Percentiles rank a stretch among this genome's conserved stretches.
These are phyloP conservation scores for Chloropsis hardwickii DNA, from an alignment of 2,113 vertebrate genomes.

Conservation along the genomic window DNA sequence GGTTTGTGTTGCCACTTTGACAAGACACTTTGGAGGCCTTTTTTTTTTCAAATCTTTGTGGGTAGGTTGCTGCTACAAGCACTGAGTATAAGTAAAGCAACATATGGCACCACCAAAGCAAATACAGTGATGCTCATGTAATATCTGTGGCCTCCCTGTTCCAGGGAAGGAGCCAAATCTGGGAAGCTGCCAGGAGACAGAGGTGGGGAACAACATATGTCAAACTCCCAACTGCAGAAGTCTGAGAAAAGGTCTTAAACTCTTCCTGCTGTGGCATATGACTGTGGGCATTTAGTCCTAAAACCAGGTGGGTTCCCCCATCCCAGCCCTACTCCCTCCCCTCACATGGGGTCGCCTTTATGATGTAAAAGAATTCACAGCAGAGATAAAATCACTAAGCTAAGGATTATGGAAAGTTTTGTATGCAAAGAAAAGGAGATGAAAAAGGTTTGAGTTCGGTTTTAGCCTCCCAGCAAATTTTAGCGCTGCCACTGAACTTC, in stretches of 20 bases:
- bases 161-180: neutral
- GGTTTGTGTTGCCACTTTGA: neutral
- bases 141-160: neutral
- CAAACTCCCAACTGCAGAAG: neutral
- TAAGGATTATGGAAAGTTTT: neutral
- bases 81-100: neutral
- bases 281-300: accelerated
- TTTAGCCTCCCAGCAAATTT: neutral
- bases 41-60: neutral
- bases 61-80: neutral
- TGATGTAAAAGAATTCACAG: neutral
- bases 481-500: neutral
- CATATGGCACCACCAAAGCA: neutral
- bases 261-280: neutral
- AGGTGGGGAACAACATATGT: neutral
- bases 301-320: neutral
- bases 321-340: neutral
- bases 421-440: neutral
- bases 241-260: neutral
- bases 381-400: neutral
- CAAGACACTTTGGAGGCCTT: neutral
- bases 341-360: neutral
- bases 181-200: neutral
- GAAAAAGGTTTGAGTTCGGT: neutral
- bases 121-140: neutral